Percentiles rank a stretch among this genome's conserved stretches.
Evolutionary conservation across 2,113 vertebrate genomes (phyloP).

Genomic region (Thryonomys swinderianus): DNA sequence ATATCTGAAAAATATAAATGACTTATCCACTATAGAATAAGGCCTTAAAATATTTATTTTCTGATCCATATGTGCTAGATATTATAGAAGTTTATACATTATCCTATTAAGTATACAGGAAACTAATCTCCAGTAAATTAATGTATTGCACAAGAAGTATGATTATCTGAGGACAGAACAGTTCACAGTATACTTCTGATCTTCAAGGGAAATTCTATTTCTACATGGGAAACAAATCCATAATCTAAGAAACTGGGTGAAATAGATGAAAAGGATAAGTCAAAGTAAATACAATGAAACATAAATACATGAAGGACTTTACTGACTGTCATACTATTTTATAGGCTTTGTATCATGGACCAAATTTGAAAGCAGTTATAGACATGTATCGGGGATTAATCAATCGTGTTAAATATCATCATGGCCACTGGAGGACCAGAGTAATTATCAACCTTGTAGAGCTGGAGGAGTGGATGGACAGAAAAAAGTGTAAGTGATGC

Average conservation of each 20-base stretch:
- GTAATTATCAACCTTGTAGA: constrained; percentile 64
- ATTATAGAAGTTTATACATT: neutral
- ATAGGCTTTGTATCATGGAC: constrained; percentile 69
- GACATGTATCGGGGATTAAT: constrained; percentile 65
- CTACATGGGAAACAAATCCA: neutral
- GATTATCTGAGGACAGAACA: neutral
- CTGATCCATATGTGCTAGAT: neutral
- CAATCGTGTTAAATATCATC: constrained; percentile 43
- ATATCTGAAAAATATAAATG: neutral
- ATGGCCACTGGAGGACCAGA: constrained; percentile 72
- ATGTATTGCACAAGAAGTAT: neutral
- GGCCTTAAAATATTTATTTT: neutral
- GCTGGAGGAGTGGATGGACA: constrained; percentile 82
- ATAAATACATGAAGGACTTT: neutral
- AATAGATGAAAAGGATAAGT: neutral
- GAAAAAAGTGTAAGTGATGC: constrained; percentile 75
- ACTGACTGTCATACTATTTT: constrained; percentile 44
- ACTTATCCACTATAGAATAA: neutral
- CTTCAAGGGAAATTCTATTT: neutral
- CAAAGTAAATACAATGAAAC: neutral
- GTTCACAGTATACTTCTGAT: neutral
- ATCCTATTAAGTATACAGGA: neutral
- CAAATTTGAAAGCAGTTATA: constrained; percentile 60
- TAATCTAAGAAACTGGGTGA: constrained; percentile 19
- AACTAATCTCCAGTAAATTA: neutral